phyloP scores from a whole-genome alignment of 2,113 vertebrate genomes.

The Saguinus midas region DNA sequence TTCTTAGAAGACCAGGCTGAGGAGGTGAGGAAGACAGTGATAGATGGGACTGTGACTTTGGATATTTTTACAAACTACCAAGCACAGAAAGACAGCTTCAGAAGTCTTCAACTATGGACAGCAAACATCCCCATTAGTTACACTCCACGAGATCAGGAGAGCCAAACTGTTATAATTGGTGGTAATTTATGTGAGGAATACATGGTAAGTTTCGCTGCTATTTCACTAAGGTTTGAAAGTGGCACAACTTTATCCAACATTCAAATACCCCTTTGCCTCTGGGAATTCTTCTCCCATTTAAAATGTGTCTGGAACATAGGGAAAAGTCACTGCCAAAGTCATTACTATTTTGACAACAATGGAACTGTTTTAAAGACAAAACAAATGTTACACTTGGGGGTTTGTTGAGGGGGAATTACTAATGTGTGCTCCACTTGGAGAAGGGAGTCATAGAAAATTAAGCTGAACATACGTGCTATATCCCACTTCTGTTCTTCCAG shows the following conservation, averaged over 20 bases:
- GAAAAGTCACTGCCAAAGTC: neutral
- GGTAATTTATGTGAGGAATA: neutral
- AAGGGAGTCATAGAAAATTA: neutral
- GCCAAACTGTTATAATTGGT: neutral
- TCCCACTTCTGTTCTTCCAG: neutral
- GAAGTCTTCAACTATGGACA: neutral
- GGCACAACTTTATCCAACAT: neutral
- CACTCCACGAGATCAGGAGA: neutral
- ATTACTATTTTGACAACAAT: constrained; percentile 7
- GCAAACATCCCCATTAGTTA: neutral
- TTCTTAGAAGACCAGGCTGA: neutral
- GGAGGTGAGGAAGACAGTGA: neutral
- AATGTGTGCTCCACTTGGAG: neutral
- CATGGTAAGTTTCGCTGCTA: neutral
- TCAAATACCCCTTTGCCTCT: neutral
- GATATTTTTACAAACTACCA: neutral
- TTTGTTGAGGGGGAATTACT: neutral
- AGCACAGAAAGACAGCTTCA: neutral
- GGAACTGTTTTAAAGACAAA: constrained; percentile 7
- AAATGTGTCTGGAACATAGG: neutral
- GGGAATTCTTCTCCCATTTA: neutral
- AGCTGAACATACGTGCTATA: neutral
- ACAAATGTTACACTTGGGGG: neutral
- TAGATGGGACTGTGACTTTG: neutral
- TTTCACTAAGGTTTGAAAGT: neutral